Evolutionary conservation across 2,113 vertebrate genomes (phyloP).

Genomic region (Malurus melanocephalus): DNA sequence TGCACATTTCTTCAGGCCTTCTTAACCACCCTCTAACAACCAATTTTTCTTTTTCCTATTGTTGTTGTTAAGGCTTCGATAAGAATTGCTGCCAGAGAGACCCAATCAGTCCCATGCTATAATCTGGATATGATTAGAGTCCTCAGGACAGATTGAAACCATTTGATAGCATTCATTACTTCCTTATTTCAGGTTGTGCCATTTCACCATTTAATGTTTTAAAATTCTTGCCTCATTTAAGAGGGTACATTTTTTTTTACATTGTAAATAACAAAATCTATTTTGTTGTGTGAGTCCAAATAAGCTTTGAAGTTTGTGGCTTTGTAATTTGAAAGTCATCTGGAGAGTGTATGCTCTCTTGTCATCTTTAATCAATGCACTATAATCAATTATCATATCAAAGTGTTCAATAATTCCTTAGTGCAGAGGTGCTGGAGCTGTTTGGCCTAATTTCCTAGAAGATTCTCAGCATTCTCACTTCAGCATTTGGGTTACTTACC

Average conservation of each 20-base stretch:
- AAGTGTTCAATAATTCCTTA: conserved; percentile 49
- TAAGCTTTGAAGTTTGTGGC: conserved; percentile 69
- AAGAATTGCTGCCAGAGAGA: conserved; percentile 42
- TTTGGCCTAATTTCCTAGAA: conserved; percentile 36
- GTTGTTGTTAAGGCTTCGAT: conserved; percentile 24
- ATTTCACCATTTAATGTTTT: conserved; percentile 63
- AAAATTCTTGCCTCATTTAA: conserved; percentile 65
- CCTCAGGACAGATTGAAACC: conserved; percentile 79
- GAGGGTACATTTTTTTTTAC: conserved; percentile 13
- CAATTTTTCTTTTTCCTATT: conserved; percentile 36
- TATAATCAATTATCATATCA: conserved; percentile 68
- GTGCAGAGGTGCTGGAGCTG: conserved; percentile 16
- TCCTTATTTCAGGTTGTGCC: conserved; percentile 81
- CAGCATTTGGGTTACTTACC: neutral
- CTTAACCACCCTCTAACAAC: conserved; percentile 7
- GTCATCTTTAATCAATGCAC: conserved; percentile 57
- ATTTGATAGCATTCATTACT: conserved; percentile 86
- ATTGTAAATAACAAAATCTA: conserved; percentile 63
- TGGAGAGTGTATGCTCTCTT: conserved; percentile 54
- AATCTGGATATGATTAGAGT: conserved; percentile 84
- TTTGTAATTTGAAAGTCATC: conserved; percentile 61
- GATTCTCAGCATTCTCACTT: neutral
- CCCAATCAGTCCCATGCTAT: conserved; percentile 61
- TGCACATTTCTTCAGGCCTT: neutral
- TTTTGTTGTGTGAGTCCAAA: conserved; percentile 55